Percentiles rank a stretch among this genome's conserved stretches.
phyloP scores from a whole-genome alignment of 2,888 invertebrate species.

The Siphlonurus alternatus region DNA sequence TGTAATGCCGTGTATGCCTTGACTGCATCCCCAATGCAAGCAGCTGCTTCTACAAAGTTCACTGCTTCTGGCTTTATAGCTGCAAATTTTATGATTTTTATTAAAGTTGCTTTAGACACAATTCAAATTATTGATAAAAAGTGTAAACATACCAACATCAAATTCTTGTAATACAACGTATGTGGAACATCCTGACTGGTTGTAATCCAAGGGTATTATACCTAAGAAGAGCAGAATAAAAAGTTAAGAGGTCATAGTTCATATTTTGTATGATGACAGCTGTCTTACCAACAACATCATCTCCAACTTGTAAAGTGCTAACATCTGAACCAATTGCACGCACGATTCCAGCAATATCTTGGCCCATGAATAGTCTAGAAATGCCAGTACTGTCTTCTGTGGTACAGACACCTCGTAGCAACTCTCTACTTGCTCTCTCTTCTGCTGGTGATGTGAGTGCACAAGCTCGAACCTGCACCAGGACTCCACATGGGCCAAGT shows the following conservation, averaged over 20 bases:
- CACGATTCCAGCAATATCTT: constrained; percentile 26
- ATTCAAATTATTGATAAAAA: no score
- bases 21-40: constrained; percentile 27
- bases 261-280: background rate
- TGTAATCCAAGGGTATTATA: constrained; percentile 25
- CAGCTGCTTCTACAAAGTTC: constrained; percentile 27
- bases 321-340: constrained; percentile 24
- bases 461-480: constrained; percentile 27
- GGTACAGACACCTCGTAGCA: constrained; percentile 7
- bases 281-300: constrained; percentile 26
- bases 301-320: constrained; percentile 23
- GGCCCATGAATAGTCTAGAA: constrained; percentile 21
- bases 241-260: background rate
- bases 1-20: constrained; percentile 29
- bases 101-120: no score
- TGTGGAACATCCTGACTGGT: constrained; percentile 27
- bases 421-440: constrained; percentile 17
- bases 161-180: constrained; percentile 26
- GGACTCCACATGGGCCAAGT: constrained; percentile 21
- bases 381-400: constrained; percentile 11
- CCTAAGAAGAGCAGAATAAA: no score
- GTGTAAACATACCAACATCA: constrained; percentile 26
- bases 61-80: constrained; percentile 26
- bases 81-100: no score
- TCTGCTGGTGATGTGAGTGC: constrained; percentile 19